phyloP scores from a whole-genome alignment of 1,140 invertebrate species.

The Choristoneura fumiferana region DNA sequence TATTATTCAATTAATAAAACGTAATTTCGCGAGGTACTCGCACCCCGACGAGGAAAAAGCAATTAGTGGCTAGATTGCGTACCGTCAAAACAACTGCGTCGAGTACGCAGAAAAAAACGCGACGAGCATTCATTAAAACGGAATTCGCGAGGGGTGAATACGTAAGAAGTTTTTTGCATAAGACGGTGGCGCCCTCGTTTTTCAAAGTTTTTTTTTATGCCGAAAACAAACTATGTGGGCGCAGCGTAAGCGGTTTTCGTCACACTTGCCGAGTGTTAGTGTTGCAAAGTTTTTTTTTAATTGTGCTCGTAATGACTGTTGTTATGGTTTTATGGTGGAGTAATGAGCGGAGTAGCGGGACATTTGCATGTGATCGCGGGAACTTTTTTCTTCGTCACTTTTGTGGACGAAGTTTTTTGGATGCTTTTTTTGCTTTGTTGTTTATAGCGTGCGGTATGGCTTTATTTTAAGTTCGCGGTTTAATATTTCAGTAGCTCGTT shows the following conservation, averaged over 20 bases:
- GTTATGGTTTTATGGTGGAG: constrained; percentile 69
- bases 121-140: constrained; percentile 73
- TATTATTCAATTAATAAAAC: constrained; percentile 79
- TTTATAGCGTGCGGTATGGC: constrained; percentile 58
- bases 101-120: constrained; percentile 59
- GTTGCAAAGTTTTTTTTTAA: constrained; percentile 71
- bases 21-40: constrained; percentile 71
- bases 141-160: constrained; percentile 76
- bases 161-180: constrained; percentile 76
- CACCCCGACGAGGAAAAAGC: constrained; percentile 76
- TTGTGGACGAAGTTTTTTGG: constrained; percentile 67
- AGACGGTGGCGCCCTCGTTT: constrained; percentile 68
- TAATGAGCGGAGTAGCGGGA: constrained; percentile 69
- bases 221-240: constrained; percentile 71
- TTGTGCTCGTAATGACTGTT: constrained; percentile 71
- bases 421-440: constrained; percentile 52
- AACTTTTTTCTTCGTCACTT: constrained; percentile 59
- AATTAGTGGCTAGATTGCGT: constrained; percentile 78
- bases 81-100: constrained; percentile 76
- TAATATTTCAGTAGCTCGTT: constrained; percentile 67
- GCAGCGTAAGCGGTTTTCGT: constrained; percentile 73
- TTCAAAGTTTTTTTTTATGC: constrained; percentile 59
- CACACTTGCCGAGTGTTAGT: constrained; percentile 63
- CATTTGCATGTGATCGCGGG: constrained; percentile 72
- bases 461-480: constrained; percentile 72